Conservation (phyloP, 1,140 invertebrate species). For the Brachionus sp. region DNA sequence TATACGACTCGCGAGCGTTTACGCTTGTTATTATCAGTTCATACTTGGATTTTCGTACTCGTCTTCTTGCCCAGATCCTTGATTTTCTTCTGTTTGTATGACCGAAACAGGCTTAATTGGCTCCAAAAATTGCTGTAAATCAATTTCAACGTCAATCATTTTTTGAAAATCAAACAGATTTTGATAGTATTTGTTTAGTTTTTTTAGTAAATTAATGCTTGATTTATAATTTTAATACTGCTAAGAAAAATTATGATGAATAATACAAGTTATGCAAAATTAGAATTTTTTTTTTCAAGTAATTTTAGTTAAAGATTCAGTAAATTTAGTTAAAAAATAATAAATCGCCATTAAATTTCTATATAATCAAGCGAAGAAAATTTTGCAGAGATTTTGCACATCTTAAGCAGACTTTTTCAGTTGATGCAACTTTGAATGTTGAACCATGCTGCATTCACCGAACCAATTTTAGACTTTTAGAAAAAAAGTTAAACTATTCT, state of each 20-base stretch:
- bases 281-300: background rate
- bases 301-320: constrained; percentile 11
- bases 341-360: no score
- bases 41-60: background rate
- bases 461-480: no score
- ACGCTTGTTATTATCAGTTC: background rate
- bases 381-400: no score
- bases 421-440: no score
- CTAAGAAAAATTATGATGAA: background rate
- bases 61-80: background rate
- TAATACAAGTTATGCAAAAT: background rate
- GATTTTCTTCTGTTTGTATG: background rate
- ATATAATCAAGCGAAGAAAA: no score
- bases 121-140: background rate
- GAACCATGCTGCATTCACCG: no score
- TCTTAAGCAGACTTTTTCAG: no score
- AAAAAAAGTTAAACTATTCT: no score
- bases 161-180: background rate
- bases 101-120: background rate
- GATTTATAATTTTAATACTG: background rate
- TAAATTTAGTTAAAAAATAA: background rate
- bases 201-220: background rate
- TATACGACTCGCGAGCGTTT: background rate
- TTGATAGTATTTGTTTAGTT: background rate
- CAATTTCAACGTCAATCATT: background rate